phyloP scores from a whole-genome alignment of 2,797 vertebrate species.

The Thamnophis elegans region DNA sequence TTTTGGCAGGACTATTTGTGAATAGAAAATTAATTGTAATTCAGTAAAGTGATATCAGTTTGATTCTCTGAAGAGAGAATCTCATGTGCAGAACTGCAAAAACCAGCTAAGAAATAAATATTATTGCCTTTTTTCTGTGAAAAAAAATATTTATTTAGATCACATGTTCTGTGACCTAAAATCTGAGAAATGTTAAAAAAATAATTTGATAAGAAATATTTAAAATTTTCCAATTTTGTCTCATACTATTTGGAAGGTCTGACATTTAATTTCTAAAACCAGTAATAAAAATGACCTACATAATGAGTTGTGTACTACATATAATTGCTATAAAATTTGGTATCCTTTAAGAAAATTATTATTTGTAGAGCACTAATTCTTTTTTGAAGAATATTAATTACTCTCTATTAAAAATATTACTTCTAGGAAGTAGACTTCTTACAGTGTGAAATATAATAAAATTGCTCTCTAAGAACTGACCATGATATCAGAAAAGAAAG shows the following conservation, averaged over 20 bases:
- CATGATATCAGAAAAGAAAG: conserved; percentile 54
- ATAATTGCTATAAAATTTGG: conserved; percentile 62
- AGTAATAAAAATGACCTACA: conserved; percentile 68
- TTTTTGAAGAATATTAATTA: conserved; percentile 71
- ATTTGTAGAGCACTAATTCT: conserved; percentile 71
- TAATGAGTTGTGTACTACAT: conserved; percentile 62
- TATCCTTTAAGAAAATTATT: conserved; percentile 66
- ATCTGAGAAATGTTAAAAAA: conserved; percentile 22
- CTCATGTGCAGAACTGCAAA: background rate
- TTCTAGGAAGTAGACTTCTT: conserved; percentile 62
- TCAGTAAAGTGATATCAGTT: fast-evolving
- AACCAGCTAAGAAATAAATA: background rate
- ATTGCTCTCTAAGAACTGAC: conserved; percentile 65
- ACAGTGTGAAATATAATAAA: conserved; percentile 69
- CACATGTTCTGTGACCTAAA: background rate
- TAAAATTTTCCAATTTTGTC: conserved; percentile 44
- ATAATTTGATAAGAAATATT: background rate
- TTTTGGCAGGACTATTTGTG: background rate
- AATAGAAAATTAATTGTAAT: background rate
- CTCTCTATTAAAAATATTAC: conserved; percentile 60
- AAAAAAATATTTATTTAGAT: conserved; percentile 31
- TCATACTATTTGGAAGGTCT: conserved; percentile 55
- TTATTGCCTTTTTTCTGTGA: background rate
- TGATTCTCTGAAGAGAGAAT: background rate
- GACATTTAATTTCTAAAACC: conserved; percentile 56